Conservation (phyloP, 2,113 vertebrate genomes). For the Callopanchax toddi region DNA sequence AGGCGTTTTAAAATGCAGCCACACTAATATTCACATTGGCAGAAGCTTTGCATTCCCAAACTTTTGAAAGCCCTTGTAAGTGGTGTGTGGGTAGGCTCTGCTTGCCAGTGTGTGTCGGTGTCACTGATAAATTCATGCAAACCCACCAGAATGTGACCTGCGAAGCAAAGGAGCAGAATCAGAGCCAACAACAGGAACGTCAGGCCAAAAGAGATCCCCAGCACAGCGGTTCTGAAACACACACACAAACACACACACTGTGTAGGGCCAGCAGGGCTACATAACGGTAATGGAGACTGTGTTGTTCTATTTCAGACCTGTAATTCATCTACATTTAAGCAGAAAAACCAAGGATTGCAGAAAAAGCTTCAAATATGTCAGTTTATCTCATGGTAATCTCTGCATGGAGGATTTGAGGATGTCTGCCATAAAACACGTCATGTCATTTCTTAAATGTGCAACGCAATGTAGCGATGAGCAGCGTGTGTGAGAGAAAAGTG, state of each 20-base stretch:
- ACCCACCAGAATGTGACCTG: constrained; percentile 94
- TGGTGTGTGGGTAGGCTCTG: not conserved
- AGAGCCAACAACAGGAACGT: constrained; percentile 88
- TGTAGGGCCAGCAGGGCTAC: constrained; percentile 14
- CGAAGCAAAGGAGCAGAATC: constrained; percentile 93
- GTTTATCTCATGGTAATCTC: not conserved
- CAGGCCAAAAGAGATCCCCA: constrained; percentile 92
- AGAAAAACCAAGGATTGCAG: not conserved
- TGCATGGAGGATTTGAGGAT: constrained; percentile 28
- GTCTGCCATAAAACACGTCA: constrained; percentile 50
- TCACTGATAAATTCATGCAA: constrained; percentile 20
- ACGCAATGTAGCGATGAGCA: constrained; percentile 19
- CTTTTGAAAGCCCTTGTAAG: not conserved
- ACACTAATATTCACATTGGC: too few relatives aligned
- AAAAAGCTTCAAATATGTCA: constrained; percentile 4
- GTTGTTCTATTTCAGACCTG: constrained; percentile 32
- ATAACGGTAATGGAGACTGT: constrained; percentile 32
- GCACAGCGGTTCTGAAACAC: constrained; percentile 85
- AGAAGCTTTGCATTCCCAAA: not conserved
- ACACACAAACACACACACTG: constrained; percentile 40
- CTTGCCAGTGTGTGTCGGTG: not conserved
- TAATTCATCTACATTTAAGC: constrained; percentile 18
- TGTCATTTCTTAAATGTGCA: constrained; percentile 45
- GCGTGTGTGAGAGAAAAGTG: constrained; percentile 18
- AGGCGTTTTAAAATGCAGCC: not conserved